Evolutionary conservation across 1,140 invertebrate genomes (phyloP), one percentile per base, ranked within the genome.

Genomic region (Argopecten irradians): DNA sequence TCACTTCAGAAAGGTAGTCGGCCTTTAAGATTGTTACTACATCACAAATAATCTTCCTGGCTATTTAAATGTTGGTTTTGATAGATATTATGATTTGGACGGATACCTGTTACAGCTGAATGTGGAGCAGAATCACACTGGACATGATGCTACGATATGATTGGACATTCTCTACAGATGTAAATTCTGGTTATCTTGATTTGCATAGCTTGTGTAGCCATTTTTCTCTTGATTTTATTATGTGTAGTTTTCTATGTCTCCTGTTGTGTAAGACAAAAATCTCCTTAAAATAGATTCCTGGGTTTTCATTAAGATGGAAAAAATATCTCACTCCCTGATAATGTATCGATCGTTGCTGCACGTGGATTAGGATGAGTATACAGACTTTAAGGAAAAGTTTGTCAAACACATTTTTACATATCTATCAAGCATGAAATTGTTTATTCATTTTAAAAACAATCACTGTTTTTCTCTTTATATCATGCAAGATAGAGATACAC

Each of bases 121-220:
- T 28, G n/a, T 28, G 22, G 22, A 71, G n/a, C 22, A 71, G 22
- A 71, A n/a, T 71, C 55, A 71, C 22, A n/a, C 22, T 71, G 55
- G 55, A 71, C n/a, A 71, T 8, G 55, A 22, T n/a, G 55, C 28
- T 71, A n/a, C 28, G 55, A 71, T 71, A 71, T 71, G 55, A 71
- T 71, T 28, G 55, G 55, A 71, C 55, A 71, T 28, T 71, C 55
- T 11, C 55, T 28, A 71, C 55, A 71, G n/a, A 71, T 71, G 55
- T 71, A 71, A 71, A 71, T 71, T 71, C 22, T 71, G 55, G 55
- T 71, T n/a, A 71, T 71, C n/a, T n/a, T 71, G 22, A 71, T 71
- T 71, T 71, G 55, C 55, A 71, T 71, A 71, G 55, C 55, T 71
- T 71, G n/a, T 22, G 55, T 71, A 71, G 55, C 55, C 55, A 71